A percentile compares a stretch with the other conserved stretches of the same genome.
phyloP scores from a whole-genome alignment of 2,797 vertebrate species.

The Agapornis canus region DNA sequence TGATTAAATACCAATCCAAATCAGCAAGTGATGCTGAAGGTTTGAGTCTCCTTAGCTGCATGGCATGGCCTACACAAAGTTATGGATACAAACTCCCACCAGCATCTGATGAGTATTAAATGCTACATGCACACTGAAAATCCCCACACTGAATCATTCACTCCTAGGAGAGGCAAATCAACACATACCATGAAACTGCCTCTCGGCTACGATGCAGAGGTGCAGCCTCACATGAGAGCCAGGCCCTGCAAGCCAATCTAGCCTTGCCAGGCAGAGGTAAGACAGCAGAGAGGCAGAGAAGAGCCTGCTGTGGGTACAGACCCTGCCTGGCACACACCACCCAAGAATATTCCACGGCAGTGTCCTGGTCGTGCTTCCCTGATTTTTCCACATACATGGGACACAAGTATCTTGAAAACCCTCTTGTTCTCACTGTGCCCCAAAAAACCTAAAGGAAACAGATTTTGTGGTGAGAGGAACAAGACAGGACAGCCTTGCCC shows the following conservation, averaged over 20 bases:
- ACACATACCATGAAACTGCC: not conserved
- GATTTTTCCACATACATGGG: not conserved
- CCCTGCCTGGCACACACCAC: not conserved
- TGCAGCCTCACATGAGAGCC: not conserved
- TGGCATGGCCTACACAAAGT: not conserved
- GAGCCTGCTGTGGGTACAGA: not conserved
- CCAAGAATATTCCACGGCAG: not conserved
- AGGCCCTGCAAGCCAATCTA: not conserved
- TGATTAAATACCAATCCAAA: not conserved
- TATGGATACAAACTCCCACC: not conserved
- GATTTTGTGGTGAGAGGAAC: not conserved
- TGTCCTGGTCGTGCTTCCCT: not conserved
- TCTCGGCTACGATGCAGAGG: not conserved
- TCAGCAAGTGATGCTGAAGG: not conserved
- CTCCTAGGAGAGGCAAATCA: not conserved
- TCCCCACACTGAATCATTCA: fast-evolving
- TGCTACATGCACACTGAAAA: not conserved
- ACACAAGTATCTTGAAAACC: not conserved
- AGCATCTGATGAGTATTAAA: not conserved
- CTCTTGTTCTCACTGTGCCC: not conserved
- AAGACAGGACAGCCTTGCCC: not conserved
- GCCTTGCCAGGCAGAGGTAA: not conserved
- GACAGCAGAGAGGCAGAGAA: not conserved
- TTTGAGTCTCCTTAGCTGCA: not conserved
- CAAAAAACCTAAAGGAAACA: not conserved